Evolutionary conservation across 2,888 invertebrate species (phyloP), one percentile per base, ranked within the genome.

Genomic region (Callinectes sapidus): DNA sequence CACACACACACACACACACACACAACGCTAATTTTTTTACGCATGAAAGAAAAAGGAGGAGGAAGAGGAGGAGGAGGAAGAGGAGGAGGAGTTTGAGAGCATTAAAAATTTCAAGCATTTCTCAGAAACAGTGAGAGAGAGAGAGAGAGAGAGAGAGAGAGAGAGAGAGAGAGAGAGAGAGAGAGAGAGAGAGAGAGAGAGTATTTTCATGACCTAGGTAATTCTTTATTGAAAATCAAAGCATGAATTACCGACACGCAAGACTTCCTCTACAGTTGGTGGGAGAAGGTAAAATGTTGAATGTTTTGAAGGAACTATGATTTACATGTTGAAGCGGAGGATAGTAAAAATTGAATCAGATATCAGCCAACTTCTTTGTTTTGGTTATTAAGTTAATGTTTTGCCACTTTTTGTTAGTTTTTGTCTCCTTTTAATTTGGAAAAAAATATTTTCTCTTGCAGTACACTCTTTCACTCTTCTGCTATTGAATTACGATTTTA

Each of bases 111-210:
- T 48, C 5, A 48, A 0, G 8, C 48, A 48, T 10, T 48, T 48
- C 48, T 48, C 48, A 71, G 71, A 71, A 23, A 71, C 23, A 71
- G 71, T 3, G n/a, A 28, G 71, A 71, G 71, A 71, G 71, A 71
- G 71, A 71, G 71, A 71, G 71, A 71, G 71, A 71, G 71, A 71
- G 71, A 71, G 71, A 71, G 71, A 71, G 71, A 71, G 71, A 71
- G 71, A 87, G 87, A 87, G 87, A 87, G 87, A 87, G 87, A 87
- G 87, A 87, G 87, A 87, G 87, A 87, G 87, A 87, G 87, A 87
- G 87, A 87, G 87, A 87, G 87, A 87, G 87, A 87, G 87, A 87
- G 87, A 87, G 87, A 87, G 87, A 87, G 87, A 87, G 39, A 8
- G 48, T 48, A 48, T 48, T 48, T 48, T 48, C 48, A 48, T 48